Evolutionary conservation across 1,140 invertebrate species (phyloP).

Genomic region (Rhagoletis pomonella): DNA sequence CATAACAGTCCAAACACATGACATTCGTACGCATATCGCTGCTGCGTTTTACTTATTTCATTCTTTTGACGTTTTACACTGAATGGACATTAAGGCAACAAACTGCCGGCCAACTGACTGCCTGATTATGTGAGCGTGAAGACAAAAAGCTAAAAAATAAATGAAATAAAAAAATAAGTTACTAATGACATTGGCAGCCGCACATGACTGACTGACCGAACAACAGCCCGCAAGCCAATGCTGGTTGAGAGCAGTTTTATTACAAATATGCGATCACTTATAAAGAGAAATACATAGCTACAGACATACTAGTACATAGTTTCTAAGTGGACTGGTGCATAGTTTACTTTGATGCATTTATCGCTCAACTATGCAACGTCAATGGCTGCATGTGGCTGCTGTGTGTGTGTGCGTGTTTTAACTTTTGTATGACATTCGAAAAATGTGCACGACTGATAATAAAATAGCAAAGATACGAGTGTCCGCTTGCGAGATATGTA

Average conservation of each 20-base stretch:
- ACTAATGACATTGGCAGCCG: slow-evolving; percentile 38
- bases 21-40: not conserved
- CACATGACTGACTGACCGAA: not conserved
- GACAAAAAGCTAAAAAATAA: not conserved
- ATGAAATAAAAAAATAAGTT: not conserved
- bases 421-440: not conserved
- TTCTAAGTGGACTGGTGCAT: no score
- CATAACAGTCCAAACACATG: not conserved
- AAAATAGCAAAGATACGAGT: slow-evolving; percentile 48
- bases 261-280: not conserved
- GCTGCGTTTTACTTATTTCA: slow-evolving; percentile 17
- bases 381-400: not conserved
- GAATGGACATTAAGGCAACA: slow-evolving; percentile 35
- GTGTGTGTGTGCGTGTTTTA: not conserved
- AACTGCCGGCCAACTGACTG: slow-evolving; percentile 24
- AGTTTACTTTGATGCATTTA: not conserved
- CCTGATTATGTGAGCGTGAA: not conserved
- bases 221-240: not conserved
- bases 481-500: slow-evolving; percentile 37
- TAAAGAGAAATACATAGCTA: no score
- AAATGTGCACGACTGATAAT: not conserved
- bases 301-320: no score
- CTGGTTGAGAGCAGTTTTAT: not conserved
- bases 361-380: not conserved
- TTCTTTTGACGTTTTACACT: slow-evolving; percentile 39